Base-by-base conservation (phyloP, 2,888 invertebrate species). In the Phania funesta region DNA sequence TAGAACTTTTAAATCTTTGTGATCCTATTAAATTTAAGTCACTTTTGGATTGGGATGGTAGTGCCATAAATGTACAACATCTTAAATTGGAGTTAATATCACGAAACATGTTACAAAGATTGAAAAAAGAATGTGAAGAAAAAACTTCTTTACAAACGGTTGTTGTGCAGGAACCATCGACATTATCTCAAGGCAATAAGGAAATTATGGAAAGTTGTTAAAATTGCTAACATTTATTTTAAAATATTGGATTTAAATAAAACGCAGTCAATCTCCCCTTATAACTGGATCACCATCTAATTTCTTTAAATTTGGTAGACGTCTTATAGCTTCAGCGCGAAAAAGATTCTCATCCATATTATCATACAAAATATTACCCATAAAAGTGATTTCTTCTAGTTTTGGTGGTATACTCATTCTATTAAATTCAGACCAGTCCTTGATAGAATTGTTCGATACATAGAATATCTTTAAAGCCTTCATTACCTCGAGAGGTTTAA, bases 381-480 rank as follows among this genome's bases (percentile, higher is more conserved):
- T 93, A 88, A 98, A 96, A 0, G 97, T 91, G 0, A 98, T 92
- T 85, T 98, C 97, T 89, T 95, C 93, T 2, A 97, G 90, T 38
- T 92, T 92, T 0, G 94, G 94, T 24, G 95, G 91, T 81, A 95
- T 94, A 91, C 93, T 94, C 3, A 98, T 91, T 86, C 96, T 96
- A 87, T 93, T 94, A 86, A 98, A 97, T 89, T 98, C 98, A 0
- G 92, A 92, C 97, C 97, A 97, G 84, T 98, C 98, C 89, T 97
- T 97, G 0, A 98, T 95, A 26, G 94, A 89, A 88, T 97, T 97
- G 85, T 97, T 95, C 24, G 95, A 94, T 92, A 97, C 94, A 86
- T 96, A 96, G 1, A 97, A 91, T 0, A 98, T 96, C 89, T 94
- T 95, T 0, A 98, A 90, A 73, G 94, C 96, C 88, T 95, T 95